Evolutionary conservation across 2,888 invertebrate genomes (phyloP), one percentile per base, ranked within the genome.

Genomic region (Oscheius sp.): DNA sequence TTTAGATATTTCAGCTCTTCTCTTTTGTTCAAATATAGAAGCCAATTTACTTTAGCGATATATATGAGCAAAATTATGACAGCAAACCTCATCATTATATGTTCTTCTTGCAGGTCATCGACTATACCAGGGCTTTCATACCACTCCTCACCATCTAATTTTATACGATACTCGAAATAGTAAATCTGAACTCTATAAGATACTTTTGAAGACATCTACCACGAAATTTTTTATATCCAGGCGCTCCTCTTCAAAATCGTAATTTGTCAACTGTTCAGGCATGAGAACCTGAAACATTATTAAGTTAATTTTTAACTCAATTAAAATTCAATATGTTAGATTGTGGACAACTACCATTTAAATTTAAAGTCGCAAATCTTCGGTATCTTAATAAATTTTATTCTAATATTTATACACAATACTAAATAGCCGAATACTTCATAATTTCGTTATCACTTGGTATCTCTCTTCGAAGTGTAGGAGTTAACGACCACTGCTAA

Each of bases 401-500:
- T 56, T 55, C 55, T 69, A 56, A 25, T 25, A 56, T 27, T 29
- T 52, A 66, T 66, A 45, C 55, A 69, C 16, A 43, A 70, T 16
- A 29, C 55, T 69, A 55, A 41, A 21, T 27, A 29, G 7, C n/a
- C 58, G 58, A 58, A 41, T 64, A 64, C 21, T 21, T 29, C 13
- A 27, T n/a, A n/a, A n/a, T n/a, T 13, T 18, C 23, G 23, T n/a
- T 18, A 56, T 70, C 58, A 70, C 23, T 77, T 72, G 74, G 78
- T 77, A 70, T 77, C 74, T 72, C 78, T 76, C 75, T 77, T 76
- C 70, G 74, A 74, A 69, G 76, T 69, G 73, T 71, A 76, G 23
- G 84, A 73, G 64, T 81, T 80, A 74, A 78, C 69, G 53, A 86
- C 86, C 35, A 88, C 74, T 45, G 82, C 74, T 46, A 85, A 72